Conservation (phyloP, 2,113 vertebrate species). For the Syrrhaptes paradoxus region DNA sequence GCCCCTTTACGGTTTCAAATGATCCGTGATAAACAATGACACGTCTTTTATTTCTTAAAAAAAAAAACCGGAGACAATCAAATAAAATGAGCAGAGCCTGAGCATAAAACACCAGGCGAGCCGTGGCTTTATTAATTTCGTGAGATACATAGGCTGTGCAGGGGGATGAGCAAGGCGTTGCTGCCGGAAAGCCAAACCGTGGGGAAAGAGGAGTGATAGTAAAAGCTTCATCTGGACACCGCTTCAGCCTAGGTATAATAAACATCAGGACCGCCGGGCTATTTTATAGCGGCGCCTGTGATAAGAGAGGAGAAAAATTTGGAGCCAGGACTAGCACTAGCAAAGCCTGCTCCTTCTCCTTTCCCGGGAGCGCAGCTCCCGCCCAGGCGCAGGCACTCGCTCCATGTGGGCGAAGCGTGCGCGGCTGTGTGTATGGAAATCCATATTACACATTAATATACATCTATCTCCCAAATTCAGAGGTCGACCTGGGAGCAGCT, state of each 20-base stretch:
- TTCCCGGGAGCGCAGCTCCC: neutral
- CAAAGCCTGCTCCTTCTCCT: neutral
- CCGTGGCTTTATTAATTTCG: slow-evolving; percentile 53
- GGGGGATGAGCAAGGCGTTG: neutral
- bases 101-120: slow-evolving; percentile 26
- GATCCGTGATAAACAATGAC: slow-evolving; percentile 62
- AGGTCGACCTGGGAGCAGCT: slow-evolving; percentile 88
- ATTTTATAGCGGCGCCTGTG: slow-evolving; percentile 36
- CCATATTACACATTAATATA: slow-evolving; percentile 79
- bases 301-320: slow-evolving; percentile 14
- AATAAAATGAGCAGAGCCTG: slow-evolving; percentile 30
- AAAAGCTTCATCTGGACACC: slow-evolving; percentile 58
- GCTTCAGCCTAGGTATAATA: slow-evolving; percentile 50
- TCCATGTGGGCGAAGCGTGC: slow-evolving; percentile 2
- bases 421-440: slow-evolving; percentile 51
- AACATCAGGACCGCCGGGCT: slow-evolving; percentile 19
- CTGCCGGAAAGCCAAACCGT: neutral
- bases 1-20: slow-evolving; percentile 40
- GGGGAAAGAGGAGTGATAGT: neutral
- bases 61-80: slow-evolving; percentile 24
- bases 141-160: neutral
- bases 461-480: slow-evolving; percentile 82
- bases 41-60: slow-evolving; percentile 39
- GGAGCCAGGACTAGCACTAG: neutral
- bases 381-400: neutral